Evolutionary conservation across 2,113 vertebrate genomes (phyloP).

Genomic region (Prunella fulvescens): DNA sequence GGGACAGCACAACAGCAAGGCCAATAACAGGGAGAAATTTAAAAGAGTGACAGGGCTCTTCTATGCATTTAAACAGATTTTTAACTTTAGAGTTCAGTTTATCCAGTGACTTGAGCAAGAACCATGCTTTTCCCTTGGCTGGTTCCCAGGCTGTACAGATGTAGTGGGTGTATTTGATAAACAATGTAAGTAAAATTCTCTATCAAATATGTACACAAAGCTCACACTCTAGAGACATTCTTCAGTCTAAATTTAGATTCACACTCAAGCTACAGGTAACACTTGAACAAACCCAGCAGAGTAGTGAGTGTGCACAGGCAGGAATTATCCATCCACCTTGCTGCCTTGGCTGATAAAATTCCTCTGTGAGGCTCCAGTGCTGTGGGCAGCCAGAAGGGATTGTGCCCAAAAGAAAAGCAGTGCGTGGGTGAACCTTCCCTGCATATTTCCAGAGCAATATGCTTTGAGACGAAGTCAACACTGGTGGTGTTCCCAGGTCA

Average conservation of each 20-base stretch:
- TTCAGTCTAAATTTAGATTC: not conserved
- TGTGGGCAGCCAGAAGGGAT: not conserved
- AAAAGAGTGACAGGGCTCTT: not conserved
- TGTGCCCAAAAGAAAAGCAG: not conserved
- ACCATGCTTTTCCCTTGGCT: not conserved
- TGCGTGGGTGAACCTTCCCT: rapidly evolving
- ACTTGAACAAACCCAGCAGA: not conserved
- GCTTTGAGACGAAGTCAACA: not conserved
- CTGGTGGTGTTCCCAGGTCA: not conserved
- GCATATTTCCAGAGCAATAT: not conserved
- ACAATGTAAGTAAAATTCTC: not conserved
- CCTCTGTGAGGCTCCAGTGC: not conserved
- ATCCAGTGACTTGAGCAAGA: not conserved
- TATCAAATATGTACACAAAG: not conserved
- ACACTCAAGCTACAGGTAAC: not conserved
- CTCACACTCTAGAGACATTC: not conserved
- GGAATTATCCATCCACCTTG: rapidly evolving
- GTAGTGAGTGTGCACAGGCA: not conserved
- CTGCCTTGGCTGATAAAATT: not conserved
- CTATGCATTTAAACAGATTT: not conserved
- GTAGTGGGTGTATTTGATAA: not conserved
- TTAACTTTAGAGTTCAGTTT: not conserved
- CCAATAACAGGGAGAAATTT: not conserved
- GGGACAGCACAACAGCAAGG: not conserved
- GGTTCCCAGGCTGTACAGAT: not conserved